Evolutionary conservation across 1,140 invertebrate genomes (phyloP), one percentile per base, ranked within the genome.

Genomic region (Lethocerus indicus): DNA sequence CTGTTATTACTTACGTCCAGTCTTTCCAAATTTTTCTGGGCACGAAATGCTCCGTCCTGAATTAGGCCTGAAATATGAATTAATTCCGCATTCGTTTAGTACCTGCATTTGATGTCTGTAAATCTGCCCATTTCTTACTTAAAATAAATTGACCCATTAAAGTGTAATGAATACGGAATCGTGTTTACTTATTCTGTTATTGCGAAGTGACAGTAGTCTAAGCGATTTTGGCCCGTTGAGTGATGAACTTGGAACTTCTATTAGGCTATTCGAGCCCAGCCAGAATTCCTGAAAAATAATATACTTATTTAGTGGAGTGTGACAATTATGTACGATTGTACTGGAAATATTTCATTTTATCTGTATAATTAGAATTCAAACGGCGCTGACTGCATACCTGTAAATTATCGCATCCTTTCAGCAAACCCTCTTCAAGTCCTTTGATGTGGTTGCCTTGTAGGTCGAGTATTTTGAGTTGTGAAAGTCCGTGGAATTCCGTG

Each of bases 381-480:
- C n/a, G n/a, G n/a, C n/a, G n/a, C n/a, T n/a, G n/a, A n/a, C n/a
- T n/a, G n/a, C n/a, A n/a, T n/a, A n/a, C n/a, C n/a, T n/a, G n/a
- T n/a, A 90, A 63, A 56, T 81, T 75, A 7, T 73, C 63, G 58
- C 86, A 86, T 1, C 84, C 84, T 65, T 87, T 84, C 2, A 91
- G 71, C 27, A 90, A 75, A 1, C 85, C 85, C 58, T 87, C 84
- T 58, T 91, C 87, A 16, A 91, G 69, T 1, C 79, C 78, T 54
- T 77, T 75, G 28, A 92, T 78, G 37, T 71, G 73, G 59, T 92
- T 92, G 14, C 75, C 76, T 21, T 77, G 79, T 5, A 91, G 67
- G 64, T 90, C 84, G 23, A 92, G 61, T 3, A 81, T 60, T 53
- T 74, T 71, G n/a, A 91, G 62, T 50, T 78, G 71, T 1, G 69